Conservation (phyloP, 2,113 vertebrate genomes). For the Apus apus region DNA sequence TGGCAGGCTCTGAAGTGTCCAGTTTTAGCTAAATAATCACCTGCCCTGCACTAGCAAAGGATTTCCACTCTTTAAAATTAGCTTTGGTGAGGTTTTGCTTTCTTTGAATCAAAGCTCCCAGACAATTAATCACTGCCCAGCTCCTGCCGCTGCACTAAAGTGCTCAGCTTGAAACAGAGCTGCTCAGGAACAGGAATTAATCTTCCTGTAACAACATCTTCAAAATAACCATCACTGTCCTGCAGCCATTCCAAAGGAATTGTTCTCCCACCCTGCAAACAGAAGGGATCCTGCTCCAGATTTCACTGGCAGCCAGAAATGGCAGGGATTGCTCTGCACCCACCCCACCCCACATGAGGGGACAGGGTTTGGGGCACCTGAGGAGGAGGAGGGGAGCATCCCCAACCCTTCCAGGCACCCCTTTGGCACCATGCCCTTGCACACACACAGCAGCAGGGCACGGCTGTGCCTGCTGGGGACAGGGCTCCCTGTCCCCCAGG, state of each 20-base stretch:
- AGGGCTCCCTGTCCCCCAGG: too few relatives aligned
- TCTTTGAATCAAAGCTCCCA: background rate
- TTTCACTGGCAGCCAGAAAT: rapidly evolving
- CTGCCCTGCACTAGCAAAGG: background rate
- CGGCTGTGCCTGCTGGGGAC: rapidly evolving
- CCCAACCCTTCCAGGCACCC: rapidly evolving
- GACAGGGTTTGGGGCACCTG: too few relatives aligned
- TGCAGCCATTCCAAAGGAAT: background rate
- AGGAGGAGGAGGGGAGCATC: background rate
- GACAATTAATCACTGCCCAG: background rate
- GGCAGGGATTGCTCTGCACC: rapidly evolving
- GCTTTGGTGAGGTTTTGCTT: background rate
- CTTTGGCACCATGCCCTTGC: rapidly evolving
- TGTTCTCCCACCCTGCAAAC: background rate
- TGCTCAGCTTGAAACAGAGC: background rate
- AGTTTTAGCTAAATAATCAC: background rate
- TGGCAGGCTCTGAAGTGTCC: background rate
- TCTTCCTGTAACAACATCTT: background rate
- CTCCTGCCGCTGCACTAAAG: background rate
- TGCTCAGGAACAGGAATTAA: background rate
- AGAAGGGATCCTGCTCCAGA: background rate
- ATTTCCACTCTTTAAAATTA: background rate
- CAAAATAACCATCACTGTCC: background rate
- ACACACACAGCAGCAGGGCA: background rate
- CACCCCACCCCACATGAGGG: rapidly evolving